Evolutionary conservation across 2,113 vertebrate genomes (phyloP).

Genomic region (Empidonax traillii): DNA sequence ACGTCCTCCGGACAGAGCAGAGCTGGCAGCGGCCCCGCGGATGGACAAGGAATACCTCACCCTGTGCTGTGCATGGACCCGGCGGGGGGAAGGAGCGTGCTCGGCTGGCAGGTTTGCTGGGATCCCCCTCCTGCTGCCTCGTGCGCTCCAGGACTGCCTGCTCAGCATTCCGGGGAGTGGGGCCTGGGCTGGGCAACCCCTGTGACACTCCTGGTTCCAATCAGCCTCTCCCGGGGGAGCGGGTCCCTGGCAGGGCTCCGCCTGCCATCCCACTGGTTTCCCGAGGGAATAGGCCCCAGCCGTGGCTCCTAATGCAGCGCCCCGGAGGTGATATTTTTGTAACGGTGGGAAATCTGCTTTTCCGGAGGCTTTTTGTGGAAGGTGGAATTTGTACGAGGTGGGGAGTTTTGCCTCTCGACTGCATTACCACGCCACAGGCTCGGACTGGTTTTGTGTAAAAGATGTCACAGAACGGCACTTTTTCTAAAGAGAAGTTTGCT

Average conservation of each 20-base stretch:
- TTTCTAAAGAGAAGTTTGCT: slow-evolving; percentile 86
- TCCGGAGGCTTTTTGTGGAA: slow-evolving; percentile 74
- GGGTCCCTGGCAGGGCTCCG: neutral
- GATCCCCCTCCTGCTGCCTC: neutral
- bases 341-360: slow-evolving; percentile 71
- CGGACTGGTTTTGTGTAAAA: slow-evolving; percentile 80
- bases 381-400: slow-evolving; percentile 73
- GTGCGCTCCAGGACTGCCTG: neutral
- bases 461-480: slow-evolving; percentile 87
- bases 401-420: slow-evolving; percentile 79
- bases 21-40: slow-evolving; percentile 58
- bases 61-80: slow-evolving; percentile 50
- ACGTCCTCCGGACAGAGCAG: slow-evolving; percentile 50
- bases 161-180: neutral
- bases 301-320: slow-evolving; percentile 72
- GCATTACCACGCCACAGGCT: slow-evolving; percentile 73
- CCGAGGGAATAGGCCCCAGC: neutral
- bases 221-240: neutral
- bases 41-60: slow-evolving; percentile 74
- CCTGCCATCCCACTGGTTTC: slow-evolving; percentile 45
- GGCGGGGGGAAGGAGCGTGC: slow-evolving; percentile 22
- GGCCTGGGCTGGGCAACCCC: neutral
- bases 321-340: slow-evolving; percentile 76
- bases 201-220: neutral
- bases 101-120: neutral